Percentiles rank a stretch among this genome's conserved stretches.
These are phyloP conservation scores for Tetramorium parvispinum DNA, from an alignment of 1,140 invertebrate genomes.

Conservation along the genomic window DNA sequence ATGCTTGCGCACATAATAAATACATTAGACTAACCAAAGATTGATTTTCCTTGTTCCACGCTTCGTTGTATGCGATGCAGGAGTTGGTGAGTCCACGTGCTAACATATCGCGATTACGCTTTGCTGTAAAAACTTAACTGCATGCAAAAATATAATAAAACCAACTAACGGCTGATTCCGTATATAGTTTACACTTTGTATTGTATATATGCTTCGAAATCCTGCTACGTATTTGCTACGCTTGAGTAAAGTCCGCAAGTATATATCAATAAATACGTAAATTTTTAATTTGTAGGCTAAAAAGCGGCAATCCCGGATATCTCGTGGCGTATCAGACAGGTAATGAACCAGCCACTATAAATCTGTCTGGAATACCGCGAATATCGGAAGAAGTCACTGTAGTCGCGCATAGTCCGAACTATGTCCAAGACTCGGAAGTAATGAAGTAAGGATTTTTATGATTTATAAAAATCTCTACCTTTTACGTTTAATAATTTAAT, in stretches of 20 bases:
- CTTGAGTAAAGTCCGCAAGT: conserved; percentile 1
- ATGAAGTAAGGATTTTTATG: conserved; percentile 81
- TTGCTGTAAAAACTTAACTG: conserved; percentile 13
- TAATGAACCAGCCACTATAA: conserved; percentile 81
- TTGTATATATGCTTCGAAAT: not conserved
- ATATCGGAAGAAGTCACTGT: conserved; percentile 87
- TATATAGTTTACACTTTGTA: not conserved
- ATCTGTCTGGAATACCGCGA: conserved; percentile 83
- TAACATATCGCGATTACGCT: conserved; percentile 52
- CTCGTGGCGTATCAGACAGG: conserved; percentile 89
- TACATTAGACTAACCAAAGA: conserved; percentile 65
- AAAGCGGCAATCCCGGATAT: conserved; percentile 90
- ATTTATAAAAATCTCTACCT: not conserved
- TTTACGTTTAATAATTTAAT: not conserved
- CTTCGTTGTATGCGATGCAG: conserved; percentile 62
- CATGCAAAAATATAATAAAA: conserved; percentile 10
- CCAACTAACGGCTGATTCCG: not conserved
- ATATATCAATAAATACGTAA: not conserved
- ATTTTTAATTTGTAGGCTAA: conserved; percentile 84
- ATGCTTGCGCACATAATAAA: conserved; percentile 25
- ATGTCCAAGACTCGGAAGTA: conserved; percentile 78
- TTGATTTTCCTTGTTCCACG: conserved; percentile 72
- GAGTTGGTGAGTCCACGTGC: conserved; percentile 72
- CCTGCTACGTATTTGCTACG: not conserved
- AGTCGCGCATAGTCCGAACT: conserved; percentile 86